phyloP scores from a whole-genome alignment of 2,888 invertebrate species.

The Linnaemya tessellans region DNA sequence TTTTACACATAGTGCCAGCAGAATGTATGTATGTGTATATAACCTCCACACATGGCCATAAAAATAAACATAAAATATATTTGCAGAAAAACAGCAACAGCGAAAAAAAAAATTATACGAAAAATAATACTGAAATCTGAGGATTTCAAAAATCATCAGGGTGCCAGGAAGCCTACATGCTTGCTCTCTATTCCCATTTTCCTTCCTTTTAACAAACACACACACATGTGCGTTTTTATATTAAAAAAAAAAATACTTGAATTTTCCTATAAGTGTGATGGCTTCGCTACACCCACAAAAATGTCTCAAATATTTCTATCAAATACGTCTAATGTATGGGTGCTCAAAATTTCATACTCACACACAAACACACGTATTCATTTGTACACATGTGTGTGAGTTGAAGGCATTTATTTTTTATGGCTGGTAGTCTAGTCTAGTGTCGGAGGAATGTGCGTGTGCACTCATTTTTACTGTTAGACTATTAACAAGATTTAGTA shows the following conservation, averaged over 20 bases:
- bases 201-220: slow-evolving; percentile 2
- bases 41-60: slow-evolving; percentile 64
- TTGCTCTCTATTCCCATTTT: slow-evolving; percentile 6
- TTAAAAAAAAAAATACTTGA: too few species aligned
- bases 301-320: slow-evolving; percentile 53
- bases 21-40: background rate
- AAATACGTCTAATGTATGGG: background rate
- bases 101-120: slow-evolving; percentile 18
- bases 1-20: background rate
- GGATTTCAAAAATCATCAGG: slow-evolving; percentile 49
- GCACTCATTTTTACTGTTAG: background rate
- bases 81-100: slow-evolving; percentile 16
- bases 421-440: slow-evolving; percentile 3
- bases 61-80: slow-evolving; percentile 60
- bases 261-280: slow-evolving; percentile 1
- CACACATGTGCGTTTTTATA: background rate
- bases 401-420: background rate
- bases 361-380: too few species aligned
- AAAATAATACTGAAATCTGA: slow-evolving; percentile 37
- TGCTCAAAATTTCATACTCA: too few species aligned
- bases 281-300: slow-evolving; percentile 53
- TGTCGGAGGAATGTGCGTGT: background rate
- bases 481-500: slow-evolving; percentile 10
- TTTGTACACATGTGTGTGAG: background rate
- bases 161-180: slow-evolving; percentile 64